phyloP scores from a whole-genome alignment of 2,888 invertebrate genomes.

The Drosophila melanosoma region DNA sequence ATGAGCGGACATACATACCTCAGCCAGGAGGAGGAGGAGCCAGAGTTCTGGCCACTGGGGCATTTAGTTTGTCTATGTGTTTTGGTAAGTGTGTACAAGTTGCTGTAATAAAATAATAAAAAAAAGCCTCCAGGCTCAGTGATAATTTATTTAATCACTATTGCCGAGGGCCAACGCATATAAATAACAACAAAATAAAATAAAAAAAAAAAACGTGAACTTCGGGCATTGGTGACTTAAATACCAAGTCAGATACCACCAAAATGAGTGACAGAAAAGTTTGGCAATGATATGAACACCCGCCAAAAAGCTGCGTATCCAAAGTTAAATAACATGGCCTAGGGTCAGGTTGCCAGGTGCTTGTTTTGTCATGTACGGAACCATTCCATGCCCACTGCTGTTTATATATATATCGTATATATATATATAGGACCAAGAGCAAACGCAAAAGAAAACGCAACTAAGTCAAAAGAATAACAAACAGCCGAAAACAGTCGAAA shows the following conservation, averaged over 20 bases:
- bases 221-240: constrained; percentile 15
- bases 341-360: constrained; percentile 60
- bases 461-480: constrained; percentile 65
- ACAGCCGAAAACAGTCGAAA: constrained; percentile 53
- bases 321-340: constrained; percentile 72
- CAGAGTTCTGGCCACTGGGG: constrained; percentile 24
- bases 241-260: constrained; percentile 11
- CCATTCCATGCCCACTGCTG: constrained; percentile 37
- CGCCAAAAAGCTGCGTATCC: constrained; percentile 66
- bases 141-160: constrained; percentile 72
- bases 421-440: constrained; percentile 50
- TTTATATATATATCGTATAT: constrained; percentile 42
- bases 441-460: constrained; percentile 76
- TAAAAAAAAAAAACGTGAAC: constrained; percentile 1
- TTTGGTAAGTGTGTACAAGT: constrained; percentile 64
- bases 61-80: constrained; percentile 48
- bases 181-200: constrained; percentile 16
- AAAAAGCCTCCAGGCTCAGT: constrained; percentile 36
- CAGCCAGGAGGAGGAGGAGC: constrained; percentile 27
- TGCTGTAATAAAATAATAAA: constrained; percentile 54
- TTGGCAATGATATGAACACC: constrained; percentile 57
- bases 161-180: constrained; percentile 42
- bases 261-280: constrained; percentile 29
- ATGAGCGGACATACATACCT: constrained; percentile 67
- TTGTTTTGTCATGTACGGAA: constrained; percentile 35